Evolutionary conservation across 2,888 invertebrate species (phyloP).

Genomic region (Lasioglossum lativentre): DNA sequence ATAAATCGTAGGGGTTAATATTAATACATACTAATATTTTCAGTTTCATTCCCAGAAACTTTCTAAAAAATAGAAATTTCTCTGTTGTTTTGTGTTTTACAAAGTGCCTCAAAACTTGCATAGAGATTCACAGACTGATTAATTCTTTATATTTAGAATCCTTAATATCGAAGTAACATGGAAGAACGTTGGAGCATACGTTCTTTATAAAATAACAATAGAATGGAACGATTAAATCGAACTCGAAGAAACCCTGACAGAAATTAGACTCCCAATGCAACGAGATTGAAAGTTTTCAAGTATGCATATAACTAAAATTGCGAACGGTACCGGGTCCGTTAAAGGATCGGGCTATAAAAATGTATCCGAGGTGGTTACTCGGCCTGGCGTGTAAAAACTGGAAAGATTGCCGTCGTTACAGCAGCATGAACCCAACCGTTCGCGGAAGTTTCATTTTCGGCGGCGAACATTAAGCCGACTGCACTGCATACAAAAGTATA

Average conservation of each 20-base stretch:
- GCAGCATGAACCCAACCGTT: conserved; percentile 54
- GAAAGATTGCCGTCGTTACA: conserved; percentile 59
- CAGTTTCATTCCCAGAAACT: background rate
- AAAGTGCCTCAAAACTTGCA: no score
- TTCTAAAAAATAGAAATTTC: background rate
- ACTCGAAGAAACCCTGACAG: background rate
- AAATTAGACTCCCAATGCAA: background rate
- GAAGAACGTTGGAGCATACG: background rate
- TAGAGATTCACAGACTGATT: no score
- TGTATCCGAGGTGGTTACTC: conserved; percentile 40
- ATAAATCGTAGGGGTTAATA: no score
- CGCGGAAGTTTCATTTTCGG: conserved; percentile 67
- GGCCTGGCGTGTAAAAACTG: conserved; percentile 50
- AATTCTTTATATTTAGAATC: no score
- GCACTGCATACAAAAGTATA: conserved; percentile 63
- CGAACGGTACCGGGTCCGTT: conserved; percentile 32
- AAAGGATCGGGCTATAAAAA: conserved; percentile 50
- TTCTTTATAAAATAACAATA: background rate
- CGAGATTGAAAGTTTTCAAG: conserved; percentile 16
- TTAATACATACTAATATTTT: background rate
- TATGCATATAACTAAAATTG: background rate
- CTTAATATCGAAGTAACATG: background rate
- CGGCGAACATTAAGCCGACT: conserved; percentile 66
- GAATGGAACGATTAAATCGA: background rate
- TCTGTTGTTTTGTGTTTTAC: no score